Percentiles rank a stretch among this genome's conserved stretches.
These are phyloP conservation scores for Drosophila atripex DNA, from an alignment of 2,888 invertebrate genomes.

Conservation along the genomic window DNA sequence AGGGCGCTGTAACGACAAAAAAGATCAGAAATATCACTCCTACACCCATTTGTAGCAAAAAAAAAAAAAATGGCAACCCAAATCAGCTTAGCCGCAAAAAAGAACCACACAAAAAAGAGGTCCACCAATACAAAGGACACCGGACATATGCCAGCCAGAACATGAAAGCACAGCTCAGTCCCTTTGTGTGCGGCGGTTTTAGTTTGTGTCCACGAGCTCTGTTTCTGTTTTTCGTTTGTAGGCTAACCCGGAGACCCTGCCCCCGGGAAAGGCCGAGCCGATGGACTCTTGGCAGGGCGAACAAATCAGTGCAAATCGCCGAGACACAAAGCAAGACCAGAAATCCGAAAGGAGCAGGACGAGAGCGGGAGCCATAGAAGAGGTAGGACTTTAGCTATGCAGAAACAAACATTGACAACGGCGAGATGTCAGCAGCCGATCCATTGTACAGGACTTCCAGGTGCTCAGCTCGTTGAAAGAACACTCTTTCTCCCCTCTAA, in stretches of 20 bases:
- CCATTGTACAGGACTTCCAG: constrained; percentile 2
- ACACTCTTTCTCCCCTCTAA: constrained; percentile 22
- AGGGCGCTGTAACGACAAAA: constrained; percentile 16
- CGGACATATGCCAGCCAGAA: constrained; percentile 70
- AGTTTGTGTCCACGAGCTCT: constrained; percentile 30
- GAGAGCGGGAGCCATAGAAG: no score
- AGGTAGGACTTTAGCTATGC: neutral
- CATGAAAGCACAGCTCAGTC: constrained; percentile 42
- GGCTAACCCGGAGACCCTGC: constrained; percentile 67
- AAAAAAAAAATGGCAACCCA: constrained; percentile 53
- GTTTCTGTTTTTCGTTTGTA: constrained; percentile 6
- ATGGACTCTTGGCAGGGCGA: constrained; percentile 63
- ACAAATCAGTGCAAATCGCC: constrained; percentile 78
- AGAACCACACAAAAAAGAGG: constrained; percentile 31
- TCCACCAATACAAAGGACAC: constrained; percentile 66
- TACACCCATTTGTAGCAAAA: constrained; percentile 60
- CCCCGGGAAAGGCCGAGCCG: constrained; percentile 60
- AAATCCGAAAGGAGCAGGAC: neutral
- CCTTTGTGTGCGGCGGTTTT: constrained; percentile 41
- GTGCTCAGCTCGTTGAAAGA: constrained; percentile 33
- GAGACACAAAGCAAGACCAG: constrained; percentile 47
- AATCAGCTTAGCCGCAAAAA: constrained; percentile 51
- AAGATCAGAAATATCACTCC: constrained; percentile 56
- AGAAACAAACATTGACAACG: constrained; percentile 24
- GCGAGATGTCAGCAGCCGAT: constrained; percentile 30